Base-by-base conservation (phyloP, 2,888 invertebrate genomes). In the Drosophila subsilvestris region DNA sequence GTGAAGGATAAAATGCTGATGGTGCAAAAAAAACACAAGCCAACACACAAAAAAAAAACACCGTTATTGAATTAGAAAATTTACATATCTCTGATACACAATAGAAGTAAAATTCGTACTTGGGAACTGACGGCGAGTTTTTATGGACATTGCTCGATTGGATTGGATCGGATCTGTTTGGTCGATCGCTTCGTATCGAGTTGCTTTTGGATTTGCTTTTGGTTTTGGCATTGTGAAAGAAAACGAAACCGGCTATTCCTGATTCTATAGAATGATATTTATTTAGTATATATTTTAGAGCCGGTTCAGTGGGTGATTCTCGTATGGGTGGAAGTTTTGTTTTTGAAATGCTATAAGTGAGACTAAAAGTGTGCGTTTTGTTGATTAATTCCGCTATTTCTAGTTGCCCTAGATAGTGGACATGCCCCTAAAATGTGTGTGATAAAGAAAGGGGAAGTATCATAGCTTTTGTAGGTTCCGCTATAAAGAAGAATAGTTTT, bases 161-260 rank as follows among this genome's bases (percentile, higher is more conserved):
- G 43, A 8, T 43, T 17, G 14, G 43, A 43, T 27, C 9, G 3
- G 27, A 22, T 22, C 22, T 2, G 22, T 22, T 22, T 22, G 22
- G 22, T 42, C 42, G n/a, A 42, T 4, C 14, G 14, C 12, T 8
- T 1, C 8, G 17, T 51, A 63, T 53, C 65, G 32, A 56, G 43
- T 65, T 25, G 43, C 22, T 66, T 14, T 37, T 37, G 29, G 29
- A 3, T 29, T 37, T 37, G 37, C 4, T 37, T 37, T 37, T 66
- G 57, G 47, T 73, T 72, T 72, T 72, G 59, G 65, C 71, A 72
- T 68, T 79, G 57, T 63, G 53, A 54, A 58, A 55, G 63, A 74
- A 76, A 63, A 51, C 44, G n/a, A 77, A 81, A 81, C 80, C 85
- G 79, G 85, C 81, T 81, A 14, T 48, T 57, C 42, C 18, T 60